These are phyloP conservation scores for Cotesia glomerata DNA, from an alignment of 1,140 invertebrate genomes.

Conservation along the genomic window DNA sequence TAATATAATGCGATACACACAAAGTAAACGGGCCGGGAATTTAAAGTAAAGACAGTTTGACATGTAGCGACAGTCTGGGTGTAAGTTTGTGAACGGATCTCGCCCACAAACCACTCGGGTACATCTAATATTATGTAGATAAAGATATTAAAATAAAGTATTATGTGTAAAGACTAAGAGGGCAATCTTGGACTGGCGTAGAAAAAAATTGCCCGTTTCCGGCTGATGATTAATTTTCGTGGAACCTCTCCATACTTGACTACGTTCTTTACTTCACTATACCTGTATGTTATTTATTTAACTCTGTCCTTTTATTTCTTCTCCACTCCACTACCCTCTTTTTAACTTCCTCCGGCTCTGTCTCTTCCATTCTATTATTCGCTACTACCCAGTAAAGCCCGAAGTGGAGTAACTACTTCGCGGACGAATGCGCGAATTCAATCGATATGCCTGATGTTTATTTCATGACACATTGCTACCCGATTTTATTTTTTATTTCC, in stretches of 20 bases:
- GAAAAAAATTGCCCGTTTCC: conserved; percentile 56
- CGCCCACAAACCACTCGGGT: conserved; percentile 11
- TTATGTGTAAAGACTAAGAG: background rate
- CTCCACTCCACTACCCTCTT: background rate
- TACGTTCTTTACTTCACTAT: conserved; percentile 13
- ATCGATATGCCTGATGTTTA: conserved; percentile 46
- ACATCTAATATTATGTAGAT: conserved; percentile 38
- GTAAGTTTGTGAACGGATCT: conserved; percentile 5
- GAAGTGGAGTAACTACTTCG: conserved; percentile 44
- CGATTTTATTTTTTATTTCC: too few species aligned
- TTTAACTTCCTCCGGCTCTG: too few species aligned
- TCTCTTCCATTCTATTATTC: background rate
- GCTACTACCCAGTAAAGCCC: background rate
- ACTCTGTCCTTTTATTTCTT: background rate
- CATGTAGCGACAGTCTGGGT: too few species aligned
- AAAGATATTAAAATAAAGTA: conserved; percentile 33
- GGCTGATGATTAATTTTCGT: conserved; percentile 56
- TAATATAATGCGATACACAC: background rate
- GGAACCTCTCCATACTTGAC: conserved; percentile 38
- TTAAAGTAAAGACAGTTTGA: background rate
- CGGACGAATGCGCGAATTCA: conserved; percentile 42
- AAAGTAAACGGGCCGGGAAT: background rate
- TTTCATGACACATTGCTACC: conserved; percentile 41
- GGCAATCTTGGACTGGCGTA: conserved; percentile 32
- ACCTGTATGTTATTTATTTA: background rate